A percentile compares a stretch with the other conserved stretches of the same genome.
phyloP scores from a whole-genome alignment of 2,888 invertebrate species.

The Microchrysa polita region DNA sequence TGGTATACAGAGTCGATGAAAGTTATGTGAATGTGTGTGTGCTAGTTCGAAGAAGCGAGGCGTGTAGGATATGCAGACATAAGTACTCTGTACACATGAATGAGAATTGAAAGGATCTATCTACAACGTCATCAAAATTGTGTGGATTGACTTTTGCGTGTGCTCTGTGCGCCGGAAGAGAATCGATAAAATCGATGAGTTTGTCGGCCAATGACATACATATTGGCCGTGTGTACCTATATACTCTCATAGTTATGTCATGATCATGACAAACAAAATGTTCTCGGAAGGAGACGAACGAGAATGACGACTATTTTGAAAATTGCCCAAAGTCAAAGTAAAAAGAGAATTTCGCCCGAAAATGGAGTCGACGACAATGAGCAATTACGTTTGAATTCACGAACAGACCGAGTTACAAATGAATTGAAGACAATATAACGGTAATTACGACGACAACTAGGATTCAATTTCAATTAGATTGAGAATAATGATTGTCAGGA shows the following conservation, averaged over 20 bases:
- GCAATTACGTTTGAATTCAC: no score
- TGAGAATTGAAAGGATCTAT: background rate
- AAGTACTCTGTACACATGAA: slow-evolving; percentile 11
- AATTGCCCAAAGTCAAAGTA: background rate
- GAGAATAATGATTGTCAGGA: no score
- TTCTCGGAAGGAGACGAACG: no score
- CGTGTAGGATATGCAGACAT: background rate
- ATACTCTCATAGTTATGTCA: no score
- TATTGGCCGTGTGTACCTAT: no score
- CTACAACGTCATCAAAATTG: background rate
- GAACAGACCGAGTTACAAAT: no score
- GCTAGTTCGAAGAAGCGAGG: background rate
- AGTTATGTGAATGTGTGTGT: no score
- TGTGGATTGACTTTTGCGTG: background rate
- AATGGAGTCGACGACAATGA: no score
- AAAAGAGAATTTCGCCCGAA: no score
- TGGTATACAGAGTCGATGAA: background rate
- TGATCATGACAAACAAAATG: background rate
- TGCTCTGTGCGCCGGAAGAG: background rate
- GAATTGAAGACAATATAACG: no score
- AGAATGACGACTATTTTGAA: background rate
- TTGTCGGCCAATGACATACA: background rate
- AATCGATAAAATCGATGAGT: slow-evolving; percentile 12
- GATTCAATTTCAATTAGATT: no score
- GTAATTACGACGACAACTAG: no score